Percentiles rank a stretch among this genome's conserved stretches.
Evolutionary conservation across 2,797 vertebrate genomes (phyloP).

Genomic region (Sphenodon punctatus): DNA sequence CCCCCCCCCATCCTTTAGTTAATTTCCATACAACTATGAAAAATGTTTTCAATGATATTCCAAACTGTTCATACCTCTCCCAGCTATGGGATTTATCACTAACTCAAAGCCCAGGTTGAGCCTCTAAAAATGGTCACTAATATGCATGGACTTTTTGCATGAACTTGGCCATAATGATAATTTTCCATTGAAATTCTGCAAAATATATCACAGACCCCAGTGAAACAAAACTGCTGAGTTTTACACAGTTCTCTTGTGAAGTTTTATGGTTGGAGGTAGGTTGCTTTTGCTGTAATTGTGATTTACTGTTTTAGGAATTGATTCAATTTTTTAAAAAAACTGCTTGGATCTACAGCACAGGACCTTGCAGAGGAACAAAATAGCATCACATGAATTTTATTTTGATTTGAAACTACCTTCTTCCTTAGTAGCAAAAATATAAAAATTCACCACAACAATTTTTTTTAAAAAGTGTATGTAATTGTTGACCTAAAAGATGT

Average conservation of each 20-base stretch:
- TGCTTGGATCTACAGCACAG: neutral
- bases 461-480: neutral
- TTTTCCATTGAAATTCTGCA: neutral
- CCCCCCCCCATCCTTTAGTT: neutral
- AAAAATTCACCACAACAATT: neutral
- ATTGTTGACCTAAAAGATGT: neutral
- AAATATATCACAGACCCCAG: neutral
- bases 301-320: neutral
- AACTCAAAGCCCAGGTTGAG: neutral
- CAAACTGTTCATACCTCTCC: neutral
- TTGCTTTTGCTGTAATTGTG: neutral
- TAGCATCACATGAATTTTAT: neutral
- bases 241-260: neutral
- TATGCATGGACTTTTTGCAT: neutral
- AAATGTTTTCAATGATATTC: neutral
- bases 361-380: neutral
- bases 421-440: neutral
- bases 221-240: neutral
- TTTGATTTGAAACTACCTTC: neutral
- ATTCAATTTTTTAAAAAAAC: neutral
- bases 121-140: neutral
- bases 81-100: accelerated
- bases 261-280: neutral
- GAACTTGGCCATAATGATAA: neutral
- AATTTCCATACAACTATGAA: neutral